These are phyloP conservation scores for Sesia apiformis DNA, from an alignment of 2,888 invertebrate species.

Conservation along the genomic window DNA sequence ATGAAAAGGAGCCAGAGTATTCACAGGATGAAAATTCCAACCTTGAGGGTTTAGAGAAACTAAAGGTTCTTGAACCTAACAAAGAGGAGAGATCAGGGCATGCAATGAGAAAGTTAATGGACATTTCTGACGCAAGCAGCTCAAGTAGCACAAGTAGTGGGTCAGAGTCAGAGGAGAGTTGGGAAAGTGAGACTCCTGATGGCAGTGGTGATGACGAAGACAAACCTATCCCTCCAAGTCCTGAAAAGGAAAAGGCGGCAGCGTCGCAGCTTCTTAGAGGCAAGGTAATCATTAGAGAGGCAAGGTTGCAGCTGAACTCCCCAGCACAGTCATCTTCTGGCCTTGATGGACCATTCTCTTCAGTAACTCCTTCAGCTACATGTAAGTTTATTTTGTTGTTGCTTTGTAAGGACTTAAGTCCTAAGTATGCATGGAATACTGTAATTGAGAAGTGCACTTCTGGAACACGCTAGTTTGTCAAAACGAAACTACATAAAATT, in stretches of 20 bases:
- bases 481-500: too few relatives aligned
- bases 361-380: slow-evolving; percentile 38
- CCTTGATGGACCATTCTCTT: slow-evolving; percentile 81
- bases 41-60: slow-evolving; percentile 44
- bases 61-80: slow-evolving; percentile 36
- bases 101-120: slow-evolving; percentile 64
- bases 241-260: slow-evolving; percentile 57
- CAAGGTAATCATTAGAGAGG: slow-evolving; percentile 81
- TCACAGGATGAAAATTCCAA: slow-evolving; percentile 59
- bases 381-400: slow-evolving; percentile 36
- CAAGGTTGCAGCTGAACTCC: slow-evolving; percentile 76
- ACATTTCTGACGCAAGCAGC: slow-evolving; percentile 66
- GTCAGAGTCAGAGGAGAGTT: slow-evolving; percentile 61
- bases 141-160: slow-evolving; percentile 61
- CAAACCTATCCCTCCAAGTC: slow-evolving; percentile 50
- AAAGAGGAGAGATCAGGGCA: slow-evolving; percentile 62
- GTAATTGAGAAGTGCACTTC: too few relatives aligned
- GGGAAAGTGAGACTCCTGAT: slow-evolving; percentile 56
- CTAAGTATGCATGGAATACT: too few relatives aligned
- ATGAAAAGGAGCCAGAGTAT: slow-evolving; percentile 54
- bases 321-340: slow-evolving; percentile 53
- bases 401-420: too few relatives aligned
- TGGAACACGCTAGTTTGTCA: too few relatives aligned
- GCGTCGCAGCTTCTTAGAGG: slow-evolving; percentile 73
- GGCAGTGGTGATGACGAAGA: slow-evolving; percentile 58